Evolutionary conservation across 2,888 invertebrate species (phyloP), one percentile per base, ranked within the genome.

Genomic region (Apamea anceps): DNA sequence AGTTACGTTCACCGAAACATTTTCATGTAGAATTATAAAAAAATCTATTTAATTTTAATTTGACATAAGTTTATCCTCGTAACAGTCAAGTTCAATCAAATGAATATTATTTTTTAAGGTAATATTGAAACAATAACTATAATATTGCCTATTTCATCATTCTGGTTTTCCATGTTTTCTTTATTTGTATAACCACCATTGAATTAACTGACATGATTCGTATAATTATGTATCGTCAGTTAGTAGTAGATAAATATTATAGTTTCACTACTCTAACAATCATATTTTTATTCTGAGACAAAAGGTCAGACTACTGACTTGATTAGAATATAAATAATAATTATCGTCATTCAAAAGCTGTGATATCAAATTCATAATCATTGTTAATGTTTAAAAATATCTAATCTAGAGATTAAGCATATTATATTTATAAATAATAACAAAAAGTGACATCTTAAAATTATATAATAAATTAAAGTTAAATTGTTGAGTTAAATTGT

Each of bases 311-410:
- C 48, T 72, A 37, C 21, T 48, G 68, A 66, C 60, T 32, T 73
- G 65, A 54, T 73, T 85, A 71, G 42, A 77, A 71, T 73, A 63
- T 74, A 54, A 72, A 70, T 66, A 37, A 85, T 71, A 82, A 66
- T 62, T 70, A 74, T 79, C 80, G 82, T 82, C 82, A 82, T 84
- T 63, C 62, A 75, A 82, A 85, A 87, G 87, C 91, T 92, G 93
- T 92, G 92, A 93, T 92, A 92, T 87, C 81, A 87, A 91, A 88
- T 87, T 90, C 88, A 91, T 92, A 88, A 90, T 91, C 88, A 89
- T 89, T 87, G 81, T 82, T 85, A 77, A 73, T 82, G 45, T 85
- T 85, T 79, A 63, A 81, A 86, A 72, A 72, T 80, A 60, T 80
- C 0, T 72, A 80, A 74, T 63, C 8, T 80, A 77, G 37, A 25